Evolutionary conservation across 2,797 vertebrate genomes (phyloP).

Genomic region (Gobio occitaniae): DNA sequence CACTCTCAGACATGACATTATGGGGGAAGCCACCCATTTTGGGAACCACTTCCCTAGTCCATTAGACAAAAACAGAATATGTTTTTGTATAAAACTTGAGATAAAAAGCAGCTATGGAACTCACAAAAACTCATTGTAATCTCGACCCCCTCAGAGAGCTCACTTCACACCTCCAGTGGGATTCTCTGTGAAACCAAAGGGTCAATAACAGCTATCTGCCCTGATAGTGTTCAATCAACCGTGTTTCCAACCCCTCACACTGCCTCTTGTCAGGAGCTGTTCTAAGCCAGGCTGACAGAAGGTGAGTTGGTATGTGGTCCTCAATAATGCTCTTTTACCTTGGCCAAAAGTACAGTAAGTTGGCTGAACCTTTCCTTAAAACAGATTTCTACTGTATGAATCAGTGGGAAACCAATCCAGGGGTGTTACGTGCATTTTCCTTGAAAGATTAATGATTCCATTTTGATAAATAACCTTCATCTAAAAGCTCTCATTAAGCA

Average conservation of each 20-base stretch:
- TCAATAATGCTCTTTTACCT: conserved; percentile 51
- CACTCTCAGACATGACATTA: too few species aligned
- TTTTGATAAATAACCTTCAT: conserved; percentile 24
- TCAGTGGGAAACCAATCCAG: conserved; percentile 16
- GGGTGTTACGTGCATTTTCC: not conserved
- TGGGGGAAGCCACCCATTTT: too few species aligned
- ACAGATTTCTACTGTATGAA: conserved; percentile 12
- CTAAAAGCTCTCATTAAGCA: conserved; percentile 4
- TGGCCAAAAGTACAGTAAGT: conserved; percentile 50
- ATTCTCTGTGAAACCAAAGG: conserved; percentile 17
- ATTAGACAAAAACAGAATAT: conserved; percentile 6
- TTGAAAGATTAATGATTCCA: conserved; percentile 21
- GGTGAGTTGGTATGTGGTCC: conserved; percentile 67
- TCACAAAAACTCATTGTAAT: not conserved
- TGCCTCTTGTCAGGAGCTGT: conserved; percentile 43
- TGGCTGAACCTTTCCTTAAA: conserved; percentile 46
- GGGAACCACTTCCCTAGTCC: too few species aligned
- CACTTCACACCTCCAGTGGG: conserved; percentile 54
- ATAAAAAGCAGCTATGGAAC: not conserved
- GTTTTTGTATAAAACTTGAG: not conserved
- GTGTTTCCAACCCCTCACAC: conserved; percentile 39
- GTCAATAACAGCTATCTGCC: conserved; percentile 10
- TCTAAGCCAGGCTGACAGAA: conserved; percentile 72
- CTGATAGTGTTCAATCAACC: conserved; percentile 39
- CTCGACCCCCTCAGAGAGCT: conserved; percentile 14